These are phyloP conservation scores for Coccyzus lansbergi DNA, from an alignment of 2,797 vertebrate genomes.

Conservation along the genomic window DNA sequence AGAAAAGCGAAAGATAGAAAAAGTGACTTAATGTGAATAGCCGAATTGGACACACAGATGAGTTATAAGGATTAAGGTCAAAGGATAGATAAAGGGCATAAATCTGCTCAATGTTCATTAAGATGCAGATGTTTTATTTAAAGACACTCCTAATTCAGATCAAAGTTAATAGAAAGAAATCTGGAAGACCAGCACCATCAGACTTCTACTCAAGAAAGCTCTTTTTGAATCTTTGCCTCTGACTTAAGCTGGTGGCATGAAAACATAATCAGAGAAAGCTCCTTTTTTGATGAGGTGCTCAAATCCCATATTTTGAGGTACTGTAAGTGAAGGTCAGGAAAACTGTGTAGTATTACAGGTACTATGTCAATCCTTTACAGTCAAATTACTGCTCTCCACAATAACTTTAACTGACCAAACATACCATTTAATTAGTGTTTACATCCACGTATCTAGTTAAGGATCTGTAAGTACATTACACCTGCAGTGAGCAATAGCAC, in stretches of 20 bases:
- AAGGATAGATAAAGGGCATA: constrained; percentile 61
- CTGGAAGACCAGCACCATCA: background rate
- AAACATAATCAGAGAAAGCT: background rate
- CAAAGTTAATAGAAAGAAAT: background rate
- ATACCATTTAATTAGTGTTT: background rate
- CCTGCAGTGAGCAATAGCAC: accelerated
- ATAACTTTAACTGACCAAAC: background rate
- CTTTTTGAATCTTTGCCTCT: background rate
- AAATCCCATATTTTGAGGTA: background rate
- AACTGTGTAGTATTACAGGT: background rate
- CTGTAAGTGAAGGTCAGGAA: background rate
- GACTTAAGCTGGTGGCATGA: background rate
- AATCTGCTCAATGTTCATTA: constrained; percentile 43
- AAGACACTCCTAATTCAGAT: constrained; percentile 35
- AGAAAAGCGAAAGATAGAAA: constrained; percentile 47
- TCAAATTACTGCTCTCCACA: background rate
- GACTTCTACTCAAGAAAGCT: background rate
- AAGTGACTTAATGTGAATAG: constrained; percentile 39
- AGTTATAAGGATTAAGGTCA: constrained; percentile 63
- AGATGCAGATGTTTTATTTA: constrained; percentile 52
- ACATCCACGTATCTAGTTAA: background rate
- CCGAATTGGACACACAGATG: background rate
- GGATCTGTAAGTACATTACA: accelerated
- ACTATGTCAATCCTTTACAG: background rate
- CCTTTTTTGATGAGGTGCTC: background rate